Evolutionary conservation across 2,888 invertebrate species (phyloP).

Genomic region (Lasioglossum morio): DNA sequence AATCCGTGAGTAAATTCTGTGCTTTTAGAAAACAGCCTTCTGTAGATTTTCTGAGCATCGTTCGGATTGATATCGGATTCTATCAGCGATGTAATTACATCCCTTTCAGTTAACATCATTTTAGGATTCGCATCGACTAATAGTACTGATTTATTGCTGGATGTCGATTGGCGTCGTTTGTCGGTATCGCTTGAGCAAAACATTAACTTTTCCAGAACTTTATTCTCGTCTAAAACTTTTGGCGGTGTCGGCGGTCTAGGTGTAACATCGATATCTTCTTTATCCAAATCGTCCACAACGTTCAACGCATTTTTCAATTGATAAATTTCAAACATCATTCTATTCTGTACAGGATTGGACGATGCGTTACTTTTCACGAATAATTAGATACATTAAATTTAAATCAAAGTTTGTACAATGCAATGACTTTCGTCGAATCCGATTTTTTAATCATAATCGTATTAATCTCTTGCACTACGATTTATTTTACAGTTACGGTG

Average conservation of each 20-base stretch:
- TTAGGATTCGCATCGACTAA: conserved; percentile 79
- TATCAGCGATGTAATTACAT: conserved; percentile 77
- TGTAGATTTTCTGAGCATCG: conserved; percentile 77
- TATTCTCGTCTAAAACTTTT: conserved; percentile 75
- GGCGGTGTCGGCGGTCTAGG: conserved; percentile 78
- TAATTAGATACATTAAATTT: background rate
- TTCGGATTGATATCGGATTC: conserved; percentile 77
- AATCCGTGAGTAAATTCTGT: conserved; percentile 59
- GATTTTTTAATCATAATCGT: background rate
- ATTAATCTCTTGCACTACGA: no score
- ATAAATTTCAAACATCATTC: conserved; percentile 84
- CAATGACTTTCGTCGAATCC: background rate
- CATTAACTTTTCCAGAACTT: conserved; percentile 70
- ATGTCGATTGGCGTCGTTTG: conserved; percentile 20
- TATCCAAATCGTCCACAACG: conserved; percentile 80
- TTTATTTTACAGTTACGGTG: no score
- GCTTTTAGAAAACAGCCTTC: conserved; percentile 73
- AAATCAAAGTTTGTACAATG: background rate
- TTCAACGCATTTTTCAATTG: conserved; percentile 84
- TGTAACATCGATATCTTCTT: conserved; percentile 72
- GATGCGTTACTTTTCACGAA: conserved; percentile 5
- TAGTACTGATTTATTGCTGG: conserved; percentile 63
- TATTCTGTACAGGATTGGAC: conserved; percentile 77
- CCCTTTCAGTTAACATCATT: conserved; percentile 75
- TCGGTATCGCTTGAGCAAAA: conserved; percentile 55